Conservation (phyloP, 1,140 invertebrate species). For the Drosophila seguyi region DNA sequence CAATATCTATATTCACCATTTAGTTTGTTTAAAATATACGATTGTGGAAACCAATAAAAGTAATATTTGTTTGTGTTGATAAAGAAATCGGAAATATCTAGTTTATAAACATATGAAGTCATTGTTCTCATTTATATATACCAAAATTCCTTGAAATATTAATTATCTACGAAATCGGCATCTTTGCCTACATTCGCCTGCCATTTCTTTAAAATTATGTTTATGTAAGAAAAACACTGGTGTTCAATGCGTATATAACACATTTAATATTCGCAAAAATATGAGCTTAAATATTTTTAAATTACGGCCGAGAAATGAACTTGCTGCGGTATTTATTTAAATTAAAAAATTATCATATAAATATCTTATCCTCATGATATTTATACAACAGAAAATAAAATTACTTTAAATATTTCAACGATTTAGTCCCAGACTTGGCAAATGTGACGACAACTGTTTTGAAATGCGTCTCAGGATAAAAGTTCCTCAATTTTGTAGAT, state of each 20-base stretch:
- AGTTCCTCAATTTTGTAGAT: conserved; percentile 12
- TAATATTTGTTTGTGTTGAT: conserved; percentile 46
- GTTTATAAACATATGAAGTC: conserved; percentile 42
- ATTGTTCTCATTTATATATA: conserved; percentile 24
- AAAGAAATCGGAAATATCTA: conserved; percentile 35
- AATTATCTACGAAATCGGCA: conserved; percentile 8
- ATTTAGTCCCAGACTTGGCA: conserved; percentile 20
- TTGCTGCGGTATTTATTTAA: conserved; percentile 13
- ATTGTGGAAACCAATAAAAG: conserved; percentile 7
- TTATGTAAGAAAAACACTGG: conserved; percentile 22
- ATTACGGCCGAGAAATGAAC: conserved; percentile 8
- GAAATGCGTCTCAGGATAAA: conserved; percentile 41
- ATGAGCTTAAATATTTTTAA: conserved; percentile 6
- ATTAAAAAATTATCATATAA: neutral
- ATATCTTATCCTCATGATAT: neutral
- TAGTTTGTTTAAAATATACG: conserved; percentile 18
- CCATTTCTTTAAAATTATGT: conserved; percentile 11
- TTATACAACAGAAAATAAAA: conserved; percentile 18
- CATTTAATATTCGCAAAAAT: neutral
- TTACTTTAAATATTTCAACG: conserved; percentile 21
- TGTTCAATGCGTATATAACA: neutral
- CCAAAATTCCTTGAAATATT: conserved; percentile 14
- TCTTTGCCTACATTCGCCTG: conserved; percentile 4
- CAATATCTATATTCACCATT: conserved; percentile 22
- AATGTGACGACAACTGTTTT: conserved; percentile 36